Conservation (phyloP, 2,113 vertebrate species). For the Pygoscelis adeliae region DNA sequence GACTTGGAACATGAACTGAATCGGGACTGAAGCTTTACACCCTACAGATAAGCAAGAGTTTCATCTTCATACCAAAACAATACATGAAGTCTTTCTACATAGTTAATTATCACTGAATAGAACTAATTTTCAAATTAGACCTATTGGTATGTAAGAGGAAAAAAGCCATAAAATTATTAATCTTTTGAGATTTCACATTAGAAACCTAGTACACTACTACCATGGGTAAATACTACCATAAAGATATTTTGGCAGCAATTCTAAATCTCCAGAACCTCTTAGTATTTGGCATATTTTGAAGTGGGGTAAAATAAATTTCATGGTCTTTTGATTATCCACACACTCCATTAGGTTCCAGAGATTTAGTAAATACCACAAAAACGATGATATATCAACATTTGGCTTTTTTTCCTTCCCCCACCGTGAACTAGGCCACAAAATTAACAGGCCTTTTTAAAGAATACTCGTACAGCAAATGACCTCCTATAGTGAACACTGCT, state of each 20-base stretch:
- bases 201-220: neutral
- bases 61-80: neutral
- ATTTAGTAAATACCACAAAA: conserved; percentile 59
- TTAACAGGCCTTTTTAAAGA: conserved; percentile 14
- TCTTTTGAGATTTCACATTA: neutral
- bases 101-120: neutral
- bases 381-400: conserved; percentile 27
- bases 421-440: conserved; percentile 8
- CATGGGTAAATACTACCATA: conserved; percentile 4
- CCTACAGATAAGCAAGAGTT: neutral
- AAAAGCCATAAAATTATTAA: neutral
- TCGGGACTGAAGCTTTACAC: neutral
- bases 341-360: conserved; percentile 24
- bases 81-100: neutral
- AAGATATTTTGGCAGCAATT: conserved; percentile 42
- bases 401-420: neutral
- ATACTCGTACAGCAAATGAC: neutral
- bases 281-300: conserved; percentile 43
- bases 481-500: neutral
- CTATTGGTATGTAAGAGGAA: neutral
- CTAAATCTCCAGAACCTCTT: conserved; percentile 46
- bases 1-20: neutral
- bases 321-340: conserved; percentile 44
- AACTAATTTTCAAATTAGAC: neutral
- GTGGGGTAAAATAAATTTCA: conserved; percentile 40